phyloP scores from a whole-genome alignment of 2,797 vertebrate species.

The Leucoraja ocellata region DNA sequence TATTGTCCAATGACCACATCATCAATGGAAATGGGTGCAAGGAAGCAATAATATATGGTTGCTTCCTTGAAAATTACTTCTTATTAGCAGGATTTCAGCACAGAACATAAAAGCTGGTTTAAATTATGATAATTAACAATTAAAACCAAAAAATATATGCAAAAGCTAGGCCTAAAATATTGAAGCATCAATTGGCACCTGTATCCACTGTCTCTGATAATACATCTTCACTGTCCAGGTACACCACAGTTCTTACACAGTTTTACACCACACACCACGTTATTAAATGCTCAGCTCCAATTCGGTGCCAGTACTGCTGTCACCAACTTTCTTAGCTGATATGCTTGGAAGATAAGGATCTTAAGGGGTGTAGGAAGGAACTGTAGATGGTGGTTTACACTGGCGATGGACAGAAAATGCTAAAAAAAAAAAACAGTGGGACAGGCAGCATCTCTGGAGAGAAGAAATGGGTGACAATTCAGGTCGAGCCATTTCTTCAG shows the following conservation, averaged over 20 bases:
- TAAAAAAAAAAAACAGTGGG: too few species aligned
- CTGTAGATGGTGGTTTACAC: too few species aligned
- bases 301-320: not conserved
- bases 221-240: not conserved
- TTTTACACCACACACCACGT: too few species aligned
- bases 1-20: too few species aligned
- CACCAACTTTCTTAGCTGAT: not conserved
- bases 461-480: too few species aligned
- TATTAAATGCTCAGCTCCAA: not conserved
- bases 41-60: too few species aligned
- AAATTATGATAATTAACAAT: not conserved
- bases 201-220: not conserved
- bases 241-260: not conserved
- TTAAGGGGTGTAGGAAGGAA: too few species aligned
- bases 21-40: too few species aligned
- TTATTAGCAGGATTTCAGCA: not conserved
- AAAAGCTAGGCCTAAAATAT: not conserved
- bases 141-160: not conserved
- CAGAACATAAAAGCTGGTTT: not conserved
- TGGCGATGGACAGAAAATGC: too few species aligned
- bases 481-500: too few species aligned
- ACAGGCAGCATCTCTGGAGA: too few species aligned
- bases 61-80: not conserved
- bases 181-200: not conserved
- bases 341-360: not conserved